Evolutionary conservation across 35 echinoderm and acorn worm species (phyloP), one percentile per base, ranked within the genome.

Genomic region (Ptychodera flava): DNA sequence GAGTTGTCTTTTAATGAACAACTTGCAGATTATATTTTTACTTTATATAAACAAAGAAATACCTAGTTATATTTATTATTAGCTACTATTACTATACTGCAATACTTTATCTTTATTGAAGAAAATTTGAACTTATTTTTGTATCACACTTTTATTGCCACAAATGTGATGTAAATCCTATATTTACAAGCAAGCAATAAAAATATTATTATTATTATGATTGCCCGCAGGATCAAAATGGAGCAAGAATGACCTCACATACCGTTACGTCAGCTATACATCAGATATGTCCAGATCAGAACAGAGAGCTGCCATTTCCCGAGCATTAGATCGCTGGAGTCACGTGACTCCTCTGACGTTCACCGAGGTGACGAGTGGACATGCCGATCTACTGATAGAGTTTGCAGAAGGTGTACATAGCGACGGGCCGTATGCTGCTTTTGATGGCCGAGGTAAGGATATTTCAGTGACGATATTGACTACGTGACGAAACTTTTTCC

Each of bases 381-480:
- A 77, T 35, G 90, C 90, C 30, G 88, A 94, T 78, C 53, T 99
- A 0, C 36, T 91, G 78, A 94, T 92, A 12, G 78, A 85, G 35
- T 94, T 93, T 80, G 77, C 52, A 0, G 85, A 87, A 22, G 86
- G 85, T 29, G 78, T 38, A 33, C 96, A 99, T 75, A 83, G 88
- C 16, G 96, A 99, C 77, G 90, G 82, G 6, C 76, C 86, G 32
- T 88, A 86, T 27, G 85, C 88, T 32, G 35, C 90, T 27, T 99
- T 99, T 85, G 96, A 99, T 82, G 96, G 96, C 30, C 85, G 77
- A 88, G 90, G 96, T 99, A 90, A 90, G 75, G 0, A 64, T 12
- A n/a, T n/a, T n/a, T 64, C 22, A 64, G 6, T 64, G 45, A 64
- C 45, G 22, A 64, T 12, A 64, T n/a, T n/a, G n/a, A n/a, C n/a